Conservation (phyloP, 2,888 invertebrate genomes). For the Creontiades dilutus region DNA sequence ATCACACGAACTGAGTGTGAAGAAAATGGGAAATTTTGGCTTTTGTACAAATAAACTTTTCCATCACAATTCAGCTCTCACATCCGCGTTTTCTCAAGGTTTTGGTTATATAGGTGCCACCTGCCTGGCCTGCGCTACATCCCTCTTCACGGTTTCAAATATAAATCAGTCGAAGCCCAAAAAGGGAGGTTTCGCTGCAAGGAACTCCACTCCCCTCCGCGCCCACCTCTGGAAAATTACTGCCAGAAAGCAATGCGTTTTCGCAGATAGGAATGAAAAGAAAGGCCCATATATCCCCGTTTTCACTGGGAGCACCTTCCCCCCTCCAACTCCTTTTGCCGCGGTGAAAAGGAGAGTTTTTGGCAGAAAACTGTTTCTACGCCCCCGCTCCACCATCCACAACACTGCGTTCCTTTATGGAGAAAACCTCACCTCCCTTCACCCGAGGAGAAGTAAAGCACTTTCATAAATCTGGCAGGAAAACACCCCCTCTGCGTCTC, state of each 20-base stretch:
- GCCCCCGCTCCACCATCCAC: neutral
- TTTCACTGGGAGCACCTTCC: constrained; percentile 39
- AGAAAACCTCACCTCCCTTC: constrained; percentile 49
- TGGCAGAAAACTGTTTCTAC: constrained; percentile 75
- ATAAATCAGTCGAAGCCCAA: constrained; percentile 72
- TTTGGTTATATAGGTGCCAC: constrained; percentile 25
- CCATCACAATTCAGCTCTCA: constrained; percentile 70
- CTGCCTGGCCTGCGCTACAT: constrained; percentile 3
- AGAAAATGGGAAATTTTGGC: constrained; percentile 42
- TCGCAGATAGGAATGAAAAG: constrained; percentile 75
- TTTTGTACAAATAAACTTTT: constrained; percentile 73
- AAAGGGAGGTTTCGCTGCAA: constrained; percentile 51
- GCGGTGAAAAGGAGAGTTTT: constrained; percentile 77
- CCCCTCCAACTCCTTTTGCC: neutral
- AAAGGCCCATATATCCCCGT: constrained; percentile 73
- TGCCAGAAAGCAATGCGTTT: constrained; percentile 72
- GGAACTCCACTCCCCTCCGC: neutral
- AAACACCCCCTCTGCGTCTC: constrained; percentile 82
- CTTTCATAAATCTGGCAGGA: constrained; percentile 91
- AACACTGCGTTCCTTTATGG: constrained; percentile 60
- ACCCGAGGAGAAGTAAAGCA: constrained; percentile 81
- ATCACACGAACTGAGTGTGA: neutral
- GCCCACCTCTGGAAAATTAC: constrained; percentile 70
- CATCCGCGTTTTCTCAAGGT: constrained; percentile 44
- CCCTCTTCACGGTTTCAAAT: constrained; percentile 68